phyloP scores from a whole-genome alignment of 2,888 invertebrate genomes.

The Zeuzera pyrina region DNA sequence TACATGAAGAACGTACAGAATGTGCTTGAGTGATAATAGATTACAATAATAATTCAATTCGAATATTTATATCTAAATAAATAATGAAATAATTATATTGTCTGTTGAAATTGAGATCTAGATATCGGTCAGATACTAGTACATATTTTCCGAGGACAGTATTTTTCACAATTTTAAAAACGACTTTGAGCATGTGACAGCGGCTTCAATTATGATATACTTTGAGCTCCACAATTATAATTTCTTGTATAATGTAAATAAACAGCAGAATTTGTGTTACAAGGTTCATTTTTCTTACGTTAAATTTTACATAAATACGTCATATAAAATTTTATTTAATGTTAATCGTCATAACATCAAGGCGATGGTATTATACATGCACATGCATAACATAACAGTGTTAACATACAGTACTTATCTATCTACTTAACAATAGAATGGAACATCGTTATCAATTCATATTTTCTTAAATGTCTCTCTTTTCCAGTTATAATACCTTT shows the following conservation, averaged over 20 bases:
- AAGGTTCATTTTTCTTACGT: too few species aligned
- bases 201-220: constrained; percentile 6
- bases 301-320: too few species aligned
- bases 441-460: too few species aligned
- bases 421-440: too few species aligned
- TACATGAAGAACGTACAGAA: constrained; percentile 22
- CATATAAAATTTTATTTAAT: too few species aligned
- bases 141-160: constrained; percentile 7
- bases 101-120: neutral
- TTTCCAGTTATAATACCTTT: too few species aligned
- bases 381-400: too few species aligned
- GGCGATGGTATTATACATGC: too few species aligned
- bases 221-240: neutral
- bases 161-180: constrained; percentile 10
- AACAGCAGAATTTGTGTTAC: too few species aligned
- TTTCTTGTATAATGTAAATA: neutral
- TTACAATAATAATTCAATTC: constrained; percentile 18
- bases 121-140: neutral
- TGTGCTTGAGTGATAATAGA: constrained; percentile 24
- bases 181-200: constrained; percentile 14
- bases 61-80: constrained; percentile 9
- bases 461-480: too few species aligned
- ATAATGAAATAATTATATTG: constrained; percentile 1
- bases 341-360: too few species aligned
- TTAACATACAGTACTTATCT: too few species aligned